A percentile compares a stretch with the other conserved stretches of the same genome.
Evolutionary conservation across 2,113 vertebrate genomes (phyloP).

Genomic region (Myrmecophaga tridactyla): DNA sequence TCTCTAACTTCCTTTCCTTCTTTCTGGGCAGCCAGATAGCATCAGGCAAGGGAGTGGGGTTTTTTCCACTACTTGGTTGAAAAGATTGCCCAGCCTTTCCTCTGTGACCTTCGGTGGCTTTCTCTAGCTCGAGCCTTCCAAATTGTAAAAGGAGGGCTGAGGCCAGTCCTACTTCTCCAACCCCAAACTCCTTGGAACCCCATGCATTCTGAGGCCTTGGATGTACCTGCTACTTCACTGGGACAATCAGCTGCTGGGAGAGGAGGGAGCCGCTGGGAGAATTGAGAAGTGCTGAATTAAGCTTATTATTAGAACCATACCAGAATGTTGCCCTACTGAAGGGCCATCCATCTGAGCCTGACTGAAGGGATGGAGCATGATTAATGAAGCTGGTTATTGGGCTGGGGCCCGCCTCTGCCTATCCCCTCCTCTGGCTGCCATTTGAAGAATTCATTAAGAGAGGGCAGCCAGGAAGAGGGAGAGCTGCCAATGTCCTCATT

Average conservation of each 20-base stretch:
- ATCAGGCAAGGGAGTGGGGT: neutral
- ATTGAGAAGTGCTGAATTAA: neutral
- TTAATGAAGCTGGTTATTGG: conserved; percentile 1
- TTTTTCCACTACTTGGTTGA: neutral
- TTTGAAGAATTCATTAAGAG: conserved; percentile 52
- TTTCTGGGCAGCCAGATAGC: conserved; percentile 41
- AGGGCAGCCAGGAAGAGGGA: neutral
- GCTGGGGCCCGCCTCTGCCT: neutral
- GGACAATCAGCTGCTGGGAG: accelerated
- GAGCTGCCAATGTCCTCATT: neutral
- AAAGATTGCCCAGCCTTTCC: neutral
- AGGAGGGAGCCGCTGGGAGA: neutral
- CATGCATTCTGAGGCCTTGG: neutral
- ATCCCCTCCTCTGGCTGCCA: neutral
- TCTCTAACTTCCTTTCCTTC: neutral
- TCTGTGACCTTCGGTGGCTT: neutral
- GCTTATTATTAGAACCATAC: neutral
- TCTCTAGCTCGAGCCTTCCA: neutral
- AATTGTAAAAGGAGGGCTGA: neutral
- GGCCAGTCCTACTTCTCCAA: neutral
- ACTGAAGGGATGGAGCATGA: neutral
- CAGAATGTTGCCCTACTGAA: neutral
- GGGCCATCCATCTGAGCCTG: neutral
- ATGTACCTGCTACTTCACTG: neutral
- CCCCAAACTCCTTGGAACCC: neutral